phyloP scores from a whole-genome alignment of 92 coral and sea anemone species.

The Zoanthus sociatus region DNA sequence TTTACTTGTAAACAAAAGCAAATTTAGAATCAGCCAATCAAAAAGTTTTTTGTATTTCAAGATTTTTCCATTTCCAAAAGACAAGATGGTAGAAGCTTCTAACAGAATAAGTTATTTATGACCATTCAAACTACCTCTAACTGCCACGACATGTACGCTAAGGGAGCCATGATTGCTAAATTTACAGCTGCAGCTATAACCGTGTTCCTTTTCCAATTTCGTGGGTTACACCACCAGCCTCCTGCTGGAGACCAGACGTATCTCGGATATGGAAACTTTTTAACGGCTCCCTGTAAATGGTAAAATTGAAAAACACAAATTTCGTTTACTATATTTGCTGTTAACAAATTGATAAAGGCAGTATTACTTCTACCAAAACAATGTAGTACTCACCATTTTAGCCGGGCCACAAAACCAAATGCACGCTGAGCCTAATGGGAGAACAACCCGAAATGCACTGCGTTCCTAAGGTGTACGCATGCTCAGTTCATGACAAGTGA shows the following conservation, averaged over 20 bases:
- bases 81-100: neutral
- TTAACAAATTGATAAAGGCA: neutral
- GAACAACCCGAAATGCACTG: constrained; percentile 45
- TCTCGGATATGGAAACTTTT: constrained; percentile 97
- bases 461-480: constrained; percentile 54
- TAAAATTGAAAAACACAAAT: neutral
- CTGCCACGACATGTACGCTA: constrained; percentile 85
- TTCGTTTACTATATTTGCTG: neutral
- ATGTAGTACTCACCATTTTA: constrained; percentile 4
- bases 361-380: neutral
- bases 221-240: constrained; percentile 99
- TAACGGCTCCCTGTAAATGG: constrained; percentile 85
- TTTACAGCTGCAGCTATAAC: constrained; percentile 81
- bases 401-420: neutral
- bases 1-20: no score
- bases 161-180: constrained; percentile 81
- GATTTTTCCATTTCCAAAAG: neutral
- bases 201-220: constrained; percentile 98
- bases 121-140: constrained; percentile 72
- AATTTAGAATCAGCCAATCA: neutral
- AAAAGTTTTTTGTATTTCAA: no score
- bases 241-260: constrained; percentile 99
- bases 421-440: constrained; percentile 8
- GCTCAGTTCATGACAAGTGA: constrained; percentile 57
- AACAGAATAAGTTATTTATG: neutral